Evolutionary conservation across 2,888 invertebrate species (phyloP).

Genomic region (Platerodrilus igneus): DNA sequence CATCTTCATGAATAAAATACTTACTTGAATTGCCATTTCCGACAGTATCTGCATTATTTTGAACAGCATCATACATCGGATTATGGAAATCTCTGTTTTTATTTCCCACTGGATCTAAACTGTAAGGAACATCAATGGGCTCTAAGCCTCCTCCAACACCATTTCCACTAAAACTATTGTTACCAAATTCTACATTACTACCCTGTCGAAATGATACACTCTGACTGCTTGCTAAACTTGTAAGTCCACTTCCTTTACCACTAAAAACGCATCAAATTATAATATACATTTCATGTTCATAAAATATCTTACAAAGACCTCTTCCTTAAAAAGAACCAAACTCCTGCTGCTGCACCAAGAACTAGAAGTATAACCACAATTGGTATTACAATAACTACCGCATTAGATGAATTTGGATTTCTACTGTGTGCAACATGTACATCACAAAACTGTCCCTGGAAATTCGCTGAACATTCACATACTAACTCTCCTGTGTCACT

Average conservation of each 20-base stretch:
- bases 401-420: conserved; percentile 53
- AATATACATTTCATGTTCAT: background rate
- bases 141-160: conserved; percentile 50
- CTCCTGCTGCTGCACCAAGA: conserved; percentile 66
- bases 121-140: conserved; percentile 74
- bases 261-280: conserved; percentile 46
- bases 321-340: conserved; percentile 78
- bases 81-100: conserved; percentile 93
- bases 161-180: conserved; percentile 55
- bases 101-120: conserved; percentile 68
- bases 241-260: conserved; percentile 74
- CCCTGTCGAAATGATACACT: conserved; percentile 91
- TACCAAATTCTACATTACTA: conserved; percentile 85
- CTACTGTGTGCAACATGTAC: conserved; percentile 58
- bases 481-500: conserved; percentile 53
- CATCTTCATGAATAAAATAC: too few species aligned
- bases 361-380: conserved; percentile 74
- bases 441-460: conserved; percentile 70
- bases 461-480: conserved; percentile 72
- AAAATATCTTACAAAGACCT: conserved; percentile 70
- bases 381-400: conserved; percentile 76
- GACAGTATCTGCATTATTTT: conserved; percentile 56
- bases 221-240: conserved; percentile 78
- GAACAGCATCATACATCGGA: conserved; percentile 94
- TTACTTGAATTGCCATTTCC: conserved; percentile 58